These are phyloP conservation scores for Lissocephala sabroskyi DNA, from an alignment of 2,888 invertebrate genomes.

Conservation along the genomic window DNA sequence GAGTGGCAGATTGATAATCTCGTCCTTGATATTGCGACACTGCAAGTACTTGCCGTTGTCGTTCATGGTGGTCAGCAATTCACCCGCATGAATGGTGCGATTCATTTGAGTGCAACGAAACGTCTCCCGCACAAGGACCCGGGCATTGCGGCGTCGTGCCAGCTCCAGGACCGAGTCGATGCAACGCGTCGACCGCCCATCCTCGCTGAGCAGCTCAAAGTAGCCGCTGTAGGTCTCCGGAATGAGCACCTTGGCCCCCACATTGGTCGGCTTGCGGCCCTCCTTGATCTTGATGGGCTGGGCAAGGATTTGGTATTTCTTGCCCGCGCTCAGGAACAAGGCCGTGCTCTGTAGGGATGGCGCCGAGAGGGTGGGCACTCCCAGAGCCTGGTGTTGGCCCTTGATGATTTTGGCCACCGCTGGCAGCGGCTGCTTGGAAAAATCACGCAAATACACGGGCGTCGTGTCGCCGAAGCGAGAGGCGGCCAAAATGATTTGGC, in stretches of 20 bases:
- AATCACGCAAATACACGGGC: conserved; percentile 73
- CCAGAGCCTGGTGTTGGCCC: conserved; percentile 93
- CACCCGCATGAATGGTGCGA: conserved; percentile 84
- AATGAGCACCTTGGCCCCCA: conserved; percentile 86
- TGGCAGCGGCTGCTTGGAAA: conserved; percentile 83
- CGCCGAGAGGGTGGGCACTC: conserved; percentile 89
- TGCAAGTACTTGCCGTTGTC: conserved; percentile 86
- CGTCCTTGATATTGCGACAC: conserved; percentile 89
- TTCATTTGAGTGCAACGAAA: conserved; percentile 72
- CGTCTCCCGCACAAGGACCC: conserved; percentile 72
- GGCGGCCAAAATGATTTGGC: conserved; percentile 90
- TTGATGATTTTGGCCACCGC: conserved; percentile 93
- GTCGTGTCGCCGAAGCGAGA: conserved; percentile 75
- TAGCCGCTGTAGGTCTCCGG: conserved; percentile 93
- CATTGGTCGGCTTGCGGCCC: conserved; percentile 85
- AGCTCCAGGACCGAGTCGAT: conserved; percentile 91
- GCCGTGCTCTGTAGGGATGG: conserved; percentile 91
- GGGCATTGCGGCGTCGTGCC: conserved; percentile 78
- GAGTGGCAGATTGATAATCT: conserved; percentile 85
- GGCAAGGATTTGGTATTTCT: conserved; percentile 88
- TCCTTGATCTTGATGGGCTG: conserved; percentile 93
- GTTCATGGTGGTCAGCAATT: conserved; percentile 84
- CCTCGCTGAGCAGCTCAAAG: conserved; percentile 95
- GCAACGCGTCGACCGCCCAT: conserved; percentile 91
- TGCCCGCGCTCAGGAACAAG: conserved; percentile 87